Percentiles rank a stretch among this genome's conserved stretches.
phyloP scores from a whole-genome alignment of 2,797 vertebrate genomes.

The Crax fasciolata region DNA sequence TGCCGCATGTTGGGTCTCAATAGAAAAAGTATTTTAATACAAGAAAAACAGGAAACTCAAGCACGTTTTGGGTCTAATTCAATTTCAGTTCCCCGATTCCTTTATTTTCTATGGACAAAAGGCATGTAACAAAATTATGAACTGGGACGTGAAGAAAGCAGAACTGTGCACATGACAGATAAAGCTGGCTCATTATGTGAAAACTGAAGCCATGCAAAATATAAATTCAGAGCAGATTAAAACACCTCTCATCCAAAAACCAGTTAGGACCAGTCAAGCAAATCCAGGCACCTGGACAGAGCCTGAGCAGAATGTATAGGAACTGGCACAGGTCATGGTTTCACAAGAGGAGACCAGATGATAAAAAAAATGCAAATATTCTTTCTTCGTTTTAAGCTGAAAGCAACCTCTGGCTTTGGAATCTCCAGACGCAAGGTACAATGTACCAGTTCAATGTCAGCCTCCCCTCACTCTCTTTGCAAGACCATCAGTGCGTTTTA shows the following conservation, averaged over 20 bases:
- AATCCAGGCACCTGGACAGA: conserved; percentile 36
- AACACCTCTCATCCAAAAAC: conserved; percentile 58
- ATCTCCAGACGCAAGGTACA: not conserved
- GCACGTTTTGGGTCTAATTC: conserved; percentile 72
- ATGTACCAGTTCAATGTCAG: conserved; percentile 58
- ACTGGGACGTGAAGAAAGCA: conserved; percentile 70
- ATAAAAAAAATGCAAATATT: conserved; percentile 48
- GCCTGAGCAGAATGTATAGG: conserved; percentile 32
- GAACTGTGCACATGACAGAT: conserved; percentile 67
- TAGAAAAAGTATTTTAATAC: conserved; percentile 77
- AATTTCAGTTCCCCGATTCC: conserved; percentile 74
- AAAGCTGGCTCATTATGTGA: conserved; percentile 64
- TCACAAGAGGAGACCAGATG: not conserved
- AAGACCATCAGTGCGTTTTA: conserved; percentile 45
- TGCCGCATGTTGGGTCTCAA: conserved; percentile 62
- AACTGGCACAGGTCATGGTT: conserved; percentile 42
- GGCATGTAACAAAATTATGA: conserved; percentile 67
- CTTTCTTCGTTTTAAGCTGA: conserved; percentile 47
- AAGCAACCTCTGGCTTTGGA: conserved; percentile 16
- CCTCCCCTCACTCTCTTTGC: conserved; percentile 4
- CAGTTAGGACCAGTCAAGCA: conserved; percentile 60
- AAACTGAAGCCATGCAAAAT: conserved; percentile 61
- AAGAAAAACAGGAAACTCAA: conserved; percentile 77
- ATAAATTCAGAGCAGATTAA: conserved; percentile 64
- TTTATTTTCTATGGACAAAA: conserved; percentile 78